Conservation (phyloP, 2,797 vertebrate genomes). For the Amblyraja radiata region DNA sequence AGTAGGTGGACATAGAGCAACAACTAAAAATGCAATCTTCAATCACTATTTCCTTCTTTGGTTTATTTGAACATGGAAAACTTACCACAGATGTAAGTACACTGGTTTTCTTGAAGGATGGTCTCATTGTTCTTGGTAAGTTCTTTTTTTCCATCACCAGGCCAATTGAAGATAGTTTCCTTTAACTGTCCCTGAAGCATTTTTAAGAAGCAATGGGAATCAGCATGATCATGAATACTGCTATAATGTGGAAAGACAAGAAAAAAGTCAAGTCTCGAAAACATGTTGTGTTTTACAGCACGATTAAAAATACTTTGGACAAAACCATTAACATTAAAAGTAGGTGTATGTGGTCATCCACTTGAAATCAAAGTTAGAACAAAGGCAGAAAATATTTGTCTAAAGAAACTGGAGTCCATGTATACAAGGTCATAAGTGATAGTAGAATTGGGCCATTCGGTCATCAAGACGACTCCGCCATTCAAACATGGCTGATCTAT, state of each 20-base stretch:
- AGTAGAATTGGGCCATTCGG: too few species aligned
- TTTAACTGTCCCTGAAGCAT: constrained; percentile 91
- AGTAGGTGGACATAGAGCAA: neutral
- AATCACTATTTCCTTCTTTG: neutral
- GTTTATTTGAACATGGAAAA: neutral
- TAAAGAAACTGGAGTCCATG: too few species aligned
- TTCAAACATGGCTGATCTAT: too few species aligned
- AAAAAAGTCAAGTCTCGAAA: constrained; percentile 46
- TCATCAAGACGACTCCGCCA: too few species aligned
- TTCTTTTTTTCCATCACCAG: constrained; percentile 64
- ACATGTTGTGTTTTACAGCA: neutral
- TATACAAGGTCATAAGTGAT: too few species aligned
- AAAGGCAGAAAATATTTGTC: too few species aligned
- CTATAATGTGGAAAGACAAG: constrained; percentile 60
- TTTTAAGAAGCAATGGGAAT: constrained; percentile 98
- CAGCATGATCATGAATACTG: constrained; percentile 92
- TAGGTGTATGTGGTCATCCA: too few species aligned
- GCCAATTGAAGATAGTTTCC: constrained; percentile 89
- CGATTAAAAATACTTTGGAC: neutral
- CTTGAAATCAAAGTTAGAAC: too few species aligned
- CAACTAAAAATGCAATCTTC: neutral
- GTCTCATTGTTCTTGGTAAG: constrained; percentile 80
- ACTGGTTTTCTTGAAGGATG: constrained; percentile 77
- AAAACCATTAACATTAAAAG: neutral
- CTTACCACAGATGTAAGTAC: constrained; percentile 93